Base-by-base conservation (phyloP, 37 sponge, comb jelly and placozoan genomes). In the Agelas oroides region DNA sequence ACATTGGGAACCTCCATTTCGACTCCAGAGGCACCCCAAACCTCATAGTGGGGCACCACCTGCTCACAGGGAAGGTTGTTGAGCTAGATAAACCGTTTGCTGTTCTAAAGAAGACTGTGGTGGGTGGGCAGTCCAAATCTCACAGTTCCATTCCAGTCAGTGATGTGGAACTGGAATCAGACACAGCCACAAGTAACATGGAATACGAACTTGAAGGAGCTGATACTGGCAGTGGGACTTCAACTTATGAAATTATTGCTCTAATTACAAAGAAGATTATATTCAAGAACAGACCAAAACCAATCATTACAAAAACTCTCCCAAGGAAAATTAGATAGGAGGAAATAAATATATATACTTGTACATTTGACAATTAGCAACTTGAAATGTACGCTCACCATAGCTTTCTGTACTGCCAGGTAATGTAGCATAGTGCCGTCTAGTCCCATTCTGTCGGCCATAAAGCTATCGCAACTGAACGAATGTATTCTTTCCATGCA, bases 31-130 rank as follows among this genome's bases (percentile, higher is more conserved):
- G 97, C 14, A 82, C 76, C 1, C 92, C 99, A 8, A 65, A 77
- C n/a, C 81, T 99, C 23, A 92, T 99, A 38, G 84, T 99, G n/a
- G 99, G 99, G 16, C 97, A 97, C 58, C 99, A 99, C 68, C 65
- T 99, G 30, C 89, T 99, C 18, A 90, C 93, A 60, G 99, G 99
- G 31, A 93, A 95, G 69, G 70, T 95, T 20, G 87, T 87, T 23
- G 62, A 79, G 11, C 82, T 99, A 65, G 95, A 95, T 6, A 95
- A 97, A 76, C 97, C 99, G 24, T 86, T 94, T 41, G 99, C 92
- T 11, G 95, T 99, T 19, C 63, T 99, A 62, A 83, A 65, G 40
- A 92, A 92, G 73, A 65, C 40, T 23, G 11, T n/a, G 24, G 34
- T 40, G 5, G 33, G 25, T 16, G 61, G 37, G 37, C 33, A 0